A percentile compares a stretch with the other conserved stretches of the same genome.
phyloP scores from a whole-genome alignment of 2,797 vertebrate genomes.

The Gambelia wislizenii region DNA sequence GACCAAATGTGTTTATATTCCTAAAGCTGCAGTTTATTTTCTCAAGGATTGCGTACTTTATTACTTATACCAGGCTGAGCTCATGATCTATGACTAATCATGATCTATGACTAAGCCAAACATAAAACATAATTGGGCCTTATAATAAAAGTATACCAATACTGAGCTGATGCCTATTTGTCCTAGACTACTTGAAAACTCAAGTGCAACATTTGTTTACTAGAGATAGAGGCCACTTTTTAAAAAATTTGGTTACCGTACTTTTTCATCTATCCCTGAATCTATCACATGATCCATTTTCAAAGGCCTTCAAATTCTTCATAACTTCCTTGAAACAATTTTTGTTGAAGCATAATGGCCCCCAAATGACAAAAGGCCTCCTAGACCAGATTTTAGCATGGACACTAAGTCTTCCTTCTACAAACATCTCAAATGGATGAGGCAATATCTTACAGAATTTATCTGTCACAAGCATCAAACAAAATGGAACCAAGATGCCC shows the following conservation, averaged over 20 bases:
- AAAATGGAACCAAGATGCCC: too few species aligned
- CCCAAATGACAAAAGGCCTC: neutral
- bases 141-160: neutral
- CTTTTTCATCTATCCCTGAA: neutral
- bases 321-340: constrained; percentile 1
- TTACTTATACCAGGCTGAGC: neutral
- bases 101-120: constrained; percentile 7
- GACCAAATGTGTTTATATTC: constrained; percentile 18
- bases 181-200: neutral
- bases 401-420: neutral
- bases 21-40: constrained; percentile 9
- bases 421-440: neutral
- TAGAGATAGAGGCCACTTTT: neutral
- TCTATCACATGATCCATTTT: neutral
- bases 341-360: neutral
- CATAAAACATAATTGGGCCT: constrained; percentile 2
- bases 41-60: neutral
- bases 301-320: neutral
- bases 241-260: neutral
- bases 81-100: constrained; percentile 8
- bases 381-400: neutral
- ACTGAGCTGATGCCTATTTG: neutral
- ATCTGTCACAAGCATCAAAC: neutral
- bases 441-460: neutral
- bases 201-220: neutral